A percentile compares a stretch with the other conserved stretches of the same genome.
These are phyloP conservation scores for Ruditapes philippinarum DNA, from an alignment of 1,140 invertebrate genomes.

Conservation along the genomic window DNA sequence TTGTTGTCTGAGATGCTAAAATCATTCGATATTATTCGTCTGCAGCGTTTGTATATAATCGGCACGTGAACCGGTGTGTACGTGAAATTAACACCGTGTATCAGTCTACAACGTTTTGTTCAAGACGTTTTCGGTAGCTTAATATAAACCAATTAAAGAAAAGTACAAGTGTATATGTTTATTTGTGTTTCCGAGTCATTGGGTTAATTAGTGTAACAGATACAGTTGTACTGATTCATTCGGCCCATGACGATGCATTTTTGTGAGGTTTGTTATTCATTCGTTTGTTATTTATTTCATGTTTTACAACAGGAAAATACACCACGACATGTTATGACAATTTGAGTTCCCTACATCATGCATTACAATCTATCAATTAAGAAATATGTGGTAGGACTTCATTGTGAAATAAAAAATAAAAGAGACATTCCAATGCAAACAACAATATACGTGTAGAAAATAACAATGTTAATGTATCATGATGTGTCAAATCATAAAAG, in stretches of 20 bases:
- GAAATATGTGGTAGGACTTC: no score
- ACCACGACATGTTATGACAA: no score
- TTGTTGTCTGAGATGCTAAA: background rate
- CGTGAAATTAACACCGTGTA: background rate
- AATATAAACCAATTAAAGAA: background rate
- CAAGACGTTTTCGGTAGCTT: background rate
- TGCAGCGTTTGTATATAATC: background rate
- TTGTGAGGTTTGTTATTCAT: background rate
- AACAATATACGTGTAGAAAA: no score
- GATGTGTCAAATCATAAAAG: no score
- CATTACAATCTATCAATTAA: no score
- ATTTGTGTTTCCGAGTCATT: conserved; percentile 33
- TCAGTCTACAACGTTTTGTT: background rate
- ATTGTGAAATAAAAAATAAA: no score
- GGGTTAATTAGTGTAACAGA: conserved; percentile 33
- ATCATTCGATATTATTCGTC: conserved; percentile 1
- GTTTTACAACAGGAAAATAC: no score
- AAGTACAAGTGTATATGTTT: conserved; percentile 27
- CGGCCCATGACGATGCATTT: background rate
- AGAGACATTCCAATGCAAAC: no score
- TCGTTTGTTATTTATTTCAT: background rate
- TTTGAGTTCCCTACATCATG: no score
- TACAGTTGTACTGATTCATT: background rate
- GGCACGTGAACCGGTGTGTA: background rate
- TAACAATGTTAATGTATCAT: no score